These are phyloP conservation scores for Cyclargus thomasi DNA, from an alignment of 1,140 invertebrate genomes.

Conservation along the genomic window DNA sequence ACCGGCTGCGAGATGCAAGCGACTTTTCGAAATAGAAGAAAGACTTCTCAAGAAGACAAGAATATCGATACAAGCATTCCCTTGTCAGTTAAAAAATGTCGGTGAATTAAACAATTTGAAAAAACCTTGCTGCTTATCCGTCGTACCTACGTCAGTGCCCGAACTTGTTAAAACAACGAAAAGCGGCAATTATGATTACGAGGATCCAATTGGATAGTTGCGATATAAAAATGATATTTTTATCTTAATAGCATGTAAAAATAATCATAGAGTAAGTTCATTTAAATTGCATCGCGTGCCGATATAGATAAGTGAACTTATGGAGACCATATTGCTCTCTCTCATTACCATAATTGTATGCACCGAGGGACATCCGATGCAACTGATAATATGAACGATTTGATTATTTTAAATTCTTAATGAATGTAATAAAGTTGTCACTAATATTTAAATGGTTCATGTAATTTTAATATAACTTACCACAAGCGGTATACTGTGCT, in stretches of 20 bases:
- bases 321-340: conserved; percentile 65
- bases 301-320: conserved; percentile 59
- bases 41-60: too few relatives aligned
- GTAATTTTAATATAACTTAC: too few relatives aligned
- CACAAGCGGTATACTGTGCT: too few relatives aligned
- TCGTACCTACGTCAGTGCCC: too few relatives aligned
- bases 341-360: conserved; percentile 69
- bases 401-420: conserved; percentile 16
- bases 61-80: too few relatives aligned
- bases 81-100: too few relatives aligned
- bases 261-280: conserved; percentile 32
- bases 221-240: conserved; percentile 8
- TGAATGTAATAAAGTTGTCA: background rate
- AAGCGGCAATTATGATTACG: background rate
- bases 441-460: background rate
- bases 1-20: too few relatives aligned
- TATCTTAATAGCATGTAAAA: conserved; percentile 30
- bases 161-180: too few relatives aligned
- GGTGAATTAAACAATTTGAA: too few relatives aligned
- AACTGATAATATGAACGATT: conserved; percentile 15
- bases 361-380: conserved; percentile 21
- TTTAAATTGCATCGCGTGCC: conserved; percentile 57
- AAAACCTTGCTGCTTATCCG: background rate
- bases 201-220: background rate
- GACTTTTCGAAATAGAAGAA: too few relatives aligned